Conservation (phyloP, 2,888 invertebrate species). For the Orthosia cruda region DNA sequence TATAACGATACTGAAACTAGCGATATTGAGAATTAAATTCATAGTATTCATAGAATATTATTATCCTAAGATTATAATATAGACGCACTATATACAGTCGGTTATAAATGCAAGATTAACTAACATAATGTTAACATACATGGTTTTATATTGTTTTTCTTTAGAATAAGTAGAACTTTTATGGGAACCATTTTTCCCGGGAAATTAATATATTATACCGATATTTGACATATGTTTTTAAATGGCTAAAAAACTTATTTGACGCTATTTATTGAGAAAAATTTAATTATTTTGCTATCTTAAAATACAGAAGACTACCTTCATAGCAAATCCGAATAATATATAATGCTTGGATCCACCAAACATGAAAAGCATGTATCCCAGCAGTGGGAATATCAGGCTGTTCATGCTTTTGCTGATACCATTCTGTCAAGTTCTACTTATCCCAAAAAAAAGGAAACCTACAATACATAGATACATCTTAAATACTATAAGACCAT, state of each 20-base stretch:
- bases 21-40: conserved; percentile 55
- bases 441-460: neutral
- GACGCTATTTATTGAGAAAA: neutral
- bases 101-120: conserved; percentile 48
- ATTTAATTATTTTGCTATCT: neutral
- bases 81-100: conserved; percentile 45
- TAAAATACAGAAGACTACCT: no score
- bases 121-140: conserved; percentile 29
- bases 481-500: conserved; percentile 22
- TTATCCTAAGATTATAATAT: conserved; percentile 7
- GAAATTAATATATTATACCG: neutral
- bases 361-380: no score
- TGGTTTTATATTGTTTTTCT: neutral
- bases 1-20: neutral
- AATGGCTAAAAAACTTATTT: neutral
- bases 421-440: no score
- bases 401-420: no score
- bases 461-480: conserved; percentile 19
- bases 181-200: neutral
- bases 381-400: no score
- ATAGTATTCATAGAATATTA: conserved; percentile 26
- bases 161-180: conserved; percentile 13
- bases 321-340: no score
- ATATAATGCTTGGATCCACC: no score
- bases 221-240: neutral